Evolutionary conservation across 1,140 invertebrate genomes (phyloP).

Genomic region (Augochlora pura): DNA sequence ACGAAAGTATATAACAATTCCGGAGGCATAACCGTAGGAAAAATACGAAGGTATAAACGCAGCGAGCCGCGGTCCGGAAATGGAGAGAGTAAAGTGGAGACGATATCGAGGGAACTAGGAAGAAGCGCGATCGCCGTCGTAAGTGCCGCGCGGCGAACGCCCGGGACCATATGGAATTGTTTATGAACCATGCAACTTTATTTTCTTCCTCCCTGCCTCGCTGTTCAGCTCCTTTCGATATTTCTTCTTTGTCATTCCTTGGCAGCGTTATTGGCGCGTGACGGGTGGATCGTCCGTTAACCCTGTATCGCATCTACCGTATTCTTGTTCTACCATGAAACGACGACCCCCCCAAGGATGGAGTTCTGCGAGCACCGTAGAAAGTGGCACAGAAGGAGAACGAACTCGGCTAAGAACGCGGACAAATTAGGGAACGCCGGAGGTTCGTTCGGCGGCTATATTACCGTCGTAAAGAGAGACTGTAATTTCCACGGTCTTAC

Average conservation of each 20-base stretch:
- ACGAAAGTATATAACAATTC: slow-evolving; percentile 63
- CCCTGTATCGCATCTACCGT: slow-evolving; percentile 21
- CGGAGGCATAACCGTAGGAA: slow-evolving; percentile 58
- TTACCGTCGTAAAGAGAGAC: not conserved
- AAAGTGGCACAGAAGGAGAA: not conserved
- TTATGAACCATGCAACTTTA: slow-evolving; percentile 68
- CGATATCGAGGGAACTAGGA: slow-evolving; percentile 64
- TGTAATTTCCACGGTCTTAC: not conserved
- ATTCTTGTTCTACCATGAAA: slow-evolving; percentile 36
- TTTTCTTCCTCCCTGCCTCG: slow-evolving; percentile 44
- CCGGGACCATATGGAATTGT: slow-evolving; percentile 71
- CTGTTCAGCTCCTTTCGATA: slow-evolving; percentile 19
- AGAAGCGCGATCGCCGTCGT: slow-evolving; percentile 57
- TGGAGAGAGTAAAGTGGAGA: slow-evolving; percentile 62
- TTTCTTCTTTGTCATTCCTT: slow-evolving; percentile 37
- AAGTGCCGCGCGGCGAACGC: slow-evolving; percentile 60
- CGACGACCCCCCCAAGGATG: not conserved
- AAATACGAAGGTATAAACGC: slow-evolving; percentile 63
- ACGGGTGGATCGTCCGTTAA: slow-evolving; percentile 43
- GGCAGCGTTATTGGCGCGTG: slow-evolving; percentile 45
- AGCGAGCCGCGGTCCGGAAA: slow-evolving; percentile 58
- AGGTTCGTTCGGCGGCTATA: not conserved
- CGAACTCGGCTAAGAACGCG: not conserved
- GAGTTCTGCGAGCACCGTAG: no score
- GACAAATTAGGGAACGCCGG: not conserved